phyloP scores from a whole-genome alignment of 2,797 vertebrate species.

The Anguilla megastoma region DNA sequence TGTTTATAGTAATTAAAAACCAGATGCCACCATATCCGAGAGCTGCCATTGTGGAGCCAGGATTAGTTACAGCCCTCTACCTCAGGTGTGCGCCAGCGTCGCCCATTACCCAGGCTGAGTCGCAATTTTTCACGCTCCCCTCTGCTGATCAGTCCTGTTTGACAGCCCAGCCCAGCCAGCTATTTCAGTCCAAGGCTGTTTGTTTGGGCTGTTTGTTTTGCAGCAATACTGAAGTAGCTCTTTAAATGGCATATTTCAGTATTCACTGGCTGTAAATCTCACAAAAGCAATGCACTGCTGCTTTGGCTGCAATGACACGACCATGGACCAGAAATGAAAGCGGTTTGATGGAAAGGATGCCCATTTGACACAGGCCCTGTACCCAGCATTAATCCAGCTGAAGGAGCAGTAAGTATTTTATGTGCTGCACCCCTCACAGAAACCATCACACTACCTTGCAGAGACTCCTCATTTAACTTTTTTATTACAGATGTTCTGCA shows the following conservation, averaged over 20 bases:
- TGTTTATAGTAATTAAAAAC: constrained; percentile 27
- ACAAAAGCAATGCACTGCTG: background rate
- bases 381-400: background rate
- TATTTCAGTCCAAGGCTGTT: constrained; percentile 10
- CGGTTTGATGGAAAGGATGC: background rate
- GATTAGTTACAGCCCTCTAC: background rate
- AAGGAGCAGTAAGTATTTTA: background rate
- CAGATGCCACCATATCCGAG: constrained; percentile 27
- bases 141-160: background rate
- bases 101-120: background rate
- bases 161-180: background rate
- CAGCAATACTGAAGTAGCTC: background rate
- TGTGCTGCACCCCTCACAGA: background rate
- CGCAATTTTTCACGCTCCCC: background rate
- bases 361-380: background rate
- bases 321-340: constrained; percentile 3
- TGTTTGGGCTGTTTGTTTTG: constrained; percentile 5
- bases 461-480: background rate
- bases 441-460: background rate
- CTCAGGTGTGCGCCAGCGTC: constrained; percentile 29
- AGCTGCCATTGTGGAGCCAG: background rate
- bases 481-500: background rate
- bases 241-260: background rate
- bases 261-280: background rate
- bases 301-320: constrained; percentile 6